These are phyloP conservation scores for Xiphias gladius DNA, from an alignment of 2,113 vertebrate genomes.

Conservation along the genomic window DNA sequence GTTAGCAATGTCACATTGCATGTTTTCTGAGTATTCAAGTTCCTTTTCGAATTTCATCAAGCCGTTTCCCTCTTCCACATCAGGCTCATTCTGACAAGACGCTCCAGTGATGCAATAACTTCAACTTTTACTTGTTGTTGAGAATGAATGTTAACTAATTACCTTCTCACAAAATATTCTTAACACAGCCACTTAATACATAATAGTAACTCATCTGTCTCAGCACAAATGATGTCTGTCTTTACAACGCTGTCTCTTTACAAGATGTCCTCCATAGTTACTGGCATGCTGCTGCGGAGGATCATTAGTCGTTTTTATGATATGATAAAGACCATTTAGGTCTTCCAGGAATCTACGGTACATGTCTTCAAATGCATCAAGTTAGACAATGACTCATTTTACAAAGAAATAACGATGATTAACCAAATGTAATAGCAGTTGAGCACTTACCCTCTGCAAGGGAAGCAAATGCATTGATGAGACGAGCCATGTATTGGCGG, in stretches of 20 bases:
- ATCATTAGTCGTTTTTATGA: conserved; percentile 33
- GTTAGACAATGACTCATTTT: conserved; percentile 16
- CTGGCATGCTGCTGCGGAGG: background rate
- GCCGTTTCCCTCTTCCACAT: no score
- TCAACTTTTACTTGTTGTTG: background rate
- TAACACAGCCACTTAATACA: background rate
- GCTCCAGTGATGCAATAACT: background rate
- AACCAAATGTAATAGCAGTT: background rate
- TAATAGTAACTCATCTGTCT: background rate
- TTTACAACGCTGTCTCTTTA: background rate
- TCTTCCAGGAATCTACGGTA: background rate
- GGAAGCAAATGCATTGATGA: conserved; percentile 94
- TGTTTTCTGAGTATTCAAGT: no score
- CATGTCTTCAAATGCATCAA: conserved; percentile 10
- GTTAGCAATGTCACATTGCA: no score
- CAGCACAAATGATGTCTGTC: background rate
- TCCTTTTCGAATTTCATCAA: no score
- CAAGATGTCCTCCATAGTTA: conserved; percentile 5
- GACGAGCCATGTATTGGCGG: conserved; percentile 91
- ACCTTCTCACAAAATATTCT: background rate
- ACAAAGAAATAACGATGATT: conserved; percentile 26
- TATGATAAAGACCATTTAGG: conserved; percentile 14
- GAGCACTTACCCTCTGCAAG: conserved; percentile 89
- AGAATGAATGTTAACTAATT: background rate
- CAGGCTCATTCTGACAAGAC: background rate